Base-by-base conservation (phyloP, 2,797 vertebrate species). In the Pagetopsis macropterus region DNA sequence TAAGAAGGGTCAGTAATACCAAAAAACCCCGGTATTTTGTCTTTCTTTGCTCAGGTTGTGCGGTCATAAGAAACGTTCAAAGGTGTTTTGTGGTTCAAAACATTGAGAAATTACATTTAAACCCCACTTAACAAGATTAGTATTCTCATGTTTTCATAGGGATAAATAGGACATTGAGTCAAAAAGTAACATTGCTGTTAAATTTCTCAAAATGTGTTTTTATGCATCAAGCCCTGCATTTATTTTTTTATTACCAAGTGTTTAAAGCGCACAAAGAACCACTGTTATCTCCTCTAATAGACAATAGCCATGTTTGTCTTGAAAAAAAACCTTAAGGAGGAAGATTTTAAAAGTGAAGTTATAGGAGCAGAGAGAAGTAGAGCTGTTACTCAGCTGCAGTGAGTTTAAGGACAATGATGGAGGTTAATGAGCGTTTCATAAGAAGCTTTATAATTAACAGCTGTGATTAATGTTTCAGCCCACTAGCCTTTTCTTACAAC, bases 261-360 rank as follows among this genome's bases (percentile, higher is more conserved):
- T 57, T 16, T 46, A 44, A 11, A 37, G 31, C 17, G 40, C 15
- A 41, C 52, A 70, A 23, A 60, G 71, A 77, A 74, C 57, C 41
- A 21, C 27, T 23, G 41, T 16, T 60, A 43, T 31, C 16, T 52
- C 40, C 45, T 16, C 14, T 13, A 49, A 27, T 49, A 46, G 31
- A 73, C n/a, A n/a, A 37, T 7, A 37, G 8, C 8, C 33, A 7
- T 37, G 52, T 17, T 52, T 0, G 8, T 17, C 49, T 23, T 55
- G 41, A 56, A 55, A 37, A 40, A 46, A 45, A 21, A 13, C 3
- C 48, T 48, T 2, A 2, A 21, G 46, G 63, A 45, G 13, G 4
- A 62, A 7, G 3, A 10, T 16, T 12, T 60, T 16, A 41, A 17
- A 10, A 5, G 16, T 41, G 51, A 41, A 2, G 50, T 5, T 41